Evolutionary conservation across 2,797 vertebrate species (phyloP), one percentile per base, ranked within the genome.

Genomic region (Uromys caudimaculatus): DNA sequence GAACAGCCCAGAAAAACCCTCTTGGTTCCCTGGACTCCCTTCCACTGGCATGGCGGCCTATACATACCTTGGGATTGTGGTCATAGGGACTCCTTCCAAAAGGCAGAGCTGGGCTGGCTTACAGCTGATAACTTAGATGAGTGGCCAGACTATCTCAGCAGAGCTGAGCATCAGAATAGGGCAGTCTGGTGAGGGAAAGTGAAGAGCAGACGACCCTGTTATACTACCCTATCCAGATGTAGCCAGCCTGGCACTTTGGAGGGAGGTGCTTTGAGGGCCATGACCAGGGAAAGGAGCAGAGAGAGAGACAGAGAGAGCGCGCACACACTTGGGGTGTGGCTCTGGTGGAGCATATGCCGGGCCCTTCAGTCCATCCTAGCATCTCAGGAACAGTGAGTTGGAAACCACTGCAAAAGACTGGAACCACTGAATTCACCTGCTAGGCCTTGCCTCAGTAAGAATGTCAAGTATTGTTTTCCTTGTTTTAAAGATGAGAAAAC

Each of bases 401-500:
- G 50, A 76, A n/a, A 29, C 21, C 38, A 69, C 27, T 91, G 76
- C 67, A 85, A 78, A 67, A 69, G 4, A 56, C 12, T 21, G 58
- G n/a, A 69, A 87, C 50, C 17, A 35, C 29, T 64, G 73, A 56
- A 52, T 58, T 24, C n/a, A 41, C 62, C 56, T 17, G 4, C 85
- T 19, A 4, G 27, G 64, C 64, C 14, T 0, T 60, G 52, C 79
- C 54, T 64, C 78, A 44, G 0, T 47, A 32, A 95, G 69, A 95
- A 79, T 16, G 44, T 27, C 16, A 54, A 78, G 4, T 19, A 32
- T 13, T 38, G 38, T 62, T 64, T 19, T 35, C 38, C 87, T 90
- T 89, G 94, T 86, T 90, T 93, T 41, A 94, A 38, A 96, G 73
- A 75, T 73, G 73, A 54, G 17, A 94, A 95, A 93, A 76, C 90